Evolutionary conservation across 2,797 vertebrate genomes (phyloP), one percentile per base, ranked within the genome.

Genomic region (Neostethus bicornis): DNA sequence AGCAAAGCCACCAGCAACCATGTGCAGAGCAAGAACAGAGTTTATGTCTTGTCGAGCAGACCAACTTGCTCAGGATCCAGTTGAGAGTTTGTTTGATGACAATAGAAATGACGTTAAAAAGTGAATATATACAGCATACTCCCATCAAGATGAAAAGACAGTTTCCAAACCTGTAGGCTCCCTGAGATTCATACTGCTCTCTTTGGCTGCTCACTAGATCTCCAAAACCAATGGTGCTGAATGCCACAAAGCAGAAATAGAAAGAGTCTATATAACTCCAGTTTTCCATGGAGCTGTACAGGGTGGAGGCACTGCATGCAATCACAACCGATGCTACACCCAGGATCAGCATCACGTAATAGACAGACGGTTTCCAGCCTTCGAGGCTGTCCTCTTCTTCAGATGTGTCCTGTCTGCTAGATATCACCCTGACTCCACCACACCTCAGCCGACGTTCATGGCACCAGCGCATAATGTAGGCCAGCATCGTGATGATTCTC

Each of bases 241-340:
- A 93, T 46, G 92, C 91, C 73, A 93, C 92, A 0, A 93, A 93
- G 61, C 92, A 93, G 72, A 93, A 93, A 75, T 93, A 93, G 1
- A 93, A 84, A 0, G 92, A 92, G 65, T 93, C 92, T 34, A 92
- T 84, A 34, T 92, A 93, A 79, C 87, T 90, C 92, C 92, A 93
- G 84, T 88, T 91, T 82, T 93, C 92, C 87, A 92, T 90, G 61
- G 89, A 74, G 47, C 90, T 87, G 77, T 92, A 93, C 10, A 93
- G 77, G 0, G 89, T 90, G 3, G 92, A 93, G 5, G 92, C 92
- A 1, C 91, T 88, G 82, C 92, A 93, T 0, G 91, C 92, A 2
- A 93, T 91, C 63, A 91, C 70, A 10, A 92, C 44, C 0, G 92
- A 92, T 0, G 92, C 92, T 52, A 89, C 50, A 2, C 92, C 91